Evolutionary conservation across 2,797 vertebrate species (phyloP), one percentile per base, ranked within the genome.

Genomic region (Phataginus tetradactyla): DNA sequence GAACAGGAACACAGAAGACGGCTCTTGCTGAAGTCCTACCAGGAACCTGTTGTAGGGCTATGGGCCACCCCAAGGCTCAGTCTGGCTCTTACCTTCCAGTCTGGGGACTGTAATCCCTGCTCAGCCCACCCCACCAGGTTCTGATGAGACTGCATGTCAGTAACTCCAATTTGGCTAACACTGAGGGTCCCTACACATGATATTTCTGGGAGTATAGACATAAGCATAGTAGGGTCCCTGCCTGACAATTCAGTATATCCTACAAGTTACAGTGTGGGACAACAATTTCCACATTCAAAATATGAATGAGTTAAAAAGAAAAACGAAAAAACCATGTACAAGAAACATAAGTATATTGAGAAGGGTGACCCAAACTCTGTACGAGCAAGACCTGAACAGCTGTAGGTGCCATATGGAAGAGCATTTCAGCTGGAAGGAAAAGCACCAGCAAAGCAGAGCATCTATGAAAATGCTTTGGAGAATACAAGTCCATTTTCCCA

Each of bases 141-240:
- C 21, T 69, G n/a, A 34, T 29, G 29, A 37, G 34, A 39, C n/a
- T 63, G 49, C 11, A 4, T 0, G 2, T 4, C 21, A 86, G 63
- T 42, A 83, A 27, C 8, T 72, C n/a, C 18, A 83, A n/a, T 9
- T n/a, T 57, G 92, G 42, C n/a, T 1, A 1, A 71, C 57, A 68
- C 39, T 1, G 1, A 83, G n/a, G 10, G 18, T 21, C 63, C 37
- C 29, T 84, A 64, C 5, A 1, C 0, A 0, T 45, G 18, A 25
- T 34, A 18, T 55, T n/a, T 74, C 81, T 78, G 0, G 3, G 18
- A 89, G 34, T 23, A 75, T 2, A 84, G 77, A 72, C 2, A 1
- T 9, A 69, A 15, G 21, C 13, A 34, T 18, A 23, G n/a, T 3
- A 8, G 39, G 78, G 55, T 71, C 5, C 34, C 57, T 27, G 21